phyloP scores from a whole-genome alignment of 2,113 vertebrate genomes.

The Propithecus coquereli region DNA sequence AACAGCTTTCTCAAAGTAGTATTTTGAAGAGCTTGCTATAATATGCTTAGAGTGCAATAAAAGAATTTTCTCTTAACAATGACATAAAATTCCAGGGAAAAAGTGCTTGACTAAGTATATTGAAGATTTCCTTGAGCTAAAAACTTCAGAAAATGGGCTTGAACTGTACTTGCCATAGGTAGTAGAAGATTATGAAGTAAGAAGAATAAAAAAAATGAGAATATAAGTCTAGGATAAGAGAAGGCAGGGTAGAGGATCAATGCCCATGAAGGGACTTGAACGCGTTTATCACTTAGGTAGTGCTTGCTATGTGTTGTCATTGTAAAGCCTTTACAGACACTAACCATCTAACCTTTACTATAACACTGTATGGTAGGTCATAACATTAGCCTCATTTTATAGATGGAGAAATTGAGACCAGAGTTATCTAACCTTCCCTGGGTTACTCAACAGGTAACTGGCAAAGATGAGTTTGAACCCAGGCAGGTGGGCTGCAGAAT shows the following conservation, averaged over 20 bases:
- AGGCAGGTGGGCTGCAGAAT: neutral
- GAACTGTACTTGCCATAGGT: neutral
- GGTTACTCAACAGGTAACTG: neutral
- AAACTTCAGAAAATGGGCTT: neutral
- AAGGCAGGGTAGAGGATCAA: neutral
- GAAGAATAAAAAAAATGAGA: neutral
- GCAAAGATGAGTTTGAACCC: neutral
- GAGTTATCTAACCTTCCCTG: neutral
- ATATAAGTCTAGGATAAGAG: neutral
- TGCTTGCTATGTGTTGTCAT: neutral
- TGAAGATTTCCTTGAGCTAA: conserved; percentile 9
- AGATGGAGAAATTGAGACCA: neutral
- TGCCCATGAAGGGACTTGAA: neutral
- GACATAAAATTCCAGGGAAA: neutral
- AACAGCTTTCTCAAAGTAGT: neutral
- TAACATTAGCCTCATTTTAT: neutral
- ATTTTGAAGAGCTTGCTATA: neutral
- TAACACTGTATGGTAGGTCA: neutral
- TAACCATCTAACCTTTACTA: neutral
- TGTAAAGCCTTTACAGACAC: neutral
- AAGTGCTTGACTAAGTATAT: neutral
- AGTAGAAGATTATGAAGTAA: neutral
- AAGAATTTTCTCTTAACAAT: neutral
- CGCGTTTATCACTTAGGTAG: neutral
- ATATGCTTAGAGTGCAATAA: neutral